Conservation (phyloP, 2,113 vertebrate species). For the Dromas ardeola region DNA sequence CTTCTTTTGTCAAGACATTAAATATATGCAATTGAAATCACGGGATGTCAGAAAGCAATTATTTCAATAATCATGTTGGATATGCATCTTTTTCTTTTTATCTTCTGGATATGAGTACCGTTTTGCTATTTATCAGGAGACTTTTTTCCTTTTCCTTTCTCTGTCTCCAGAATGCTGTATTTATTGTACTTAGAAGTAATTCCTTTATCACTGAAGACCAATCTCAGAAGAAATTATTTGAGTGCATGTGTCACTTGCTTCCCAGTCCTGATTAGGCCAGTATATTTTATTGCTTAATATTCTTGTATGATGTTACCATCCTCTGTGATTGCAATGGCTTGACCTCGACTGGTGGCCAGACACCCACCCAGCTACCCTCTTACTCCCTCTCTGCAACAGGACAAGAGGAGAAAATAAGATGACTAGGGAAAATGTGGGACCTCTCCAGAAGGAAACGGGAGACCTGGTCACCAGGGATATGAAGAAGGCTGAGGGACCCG, state of each 20-base stretch:
- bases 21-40: not conserved
- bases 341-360: not conserved
- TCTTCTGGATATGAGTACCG: not conserved
- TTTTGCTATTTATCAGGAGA: not conserved
- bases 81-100: not conserved
- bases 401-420: not conserved
- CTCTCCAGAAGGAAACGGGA: not conserved
- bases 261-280: not conserved
- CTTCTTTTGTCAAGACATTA: not conserved
- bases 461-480: not conserved
- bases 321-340: not conserved
- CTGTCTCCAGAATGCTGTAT: not conserved
- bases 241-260: not conserved
- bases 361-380: not conserved
- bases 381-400: not conserved
- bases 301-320: not conserved
- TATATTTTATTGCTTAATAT: not conserved
- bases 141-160: not conserved
- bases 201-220: not conserved
- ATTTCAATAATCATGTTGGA: not conserved
- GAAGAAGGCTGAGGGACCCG: not conserved
- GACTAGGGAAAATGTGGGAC: not conserved
- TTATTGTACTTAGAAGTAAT: not conserved
- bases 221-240: not conserved
- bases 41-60: not conserved